Evolutionary conservation across 2,797 vertebrate genomes (phyloP).

Genomic region (Falco berigora): DNA sequence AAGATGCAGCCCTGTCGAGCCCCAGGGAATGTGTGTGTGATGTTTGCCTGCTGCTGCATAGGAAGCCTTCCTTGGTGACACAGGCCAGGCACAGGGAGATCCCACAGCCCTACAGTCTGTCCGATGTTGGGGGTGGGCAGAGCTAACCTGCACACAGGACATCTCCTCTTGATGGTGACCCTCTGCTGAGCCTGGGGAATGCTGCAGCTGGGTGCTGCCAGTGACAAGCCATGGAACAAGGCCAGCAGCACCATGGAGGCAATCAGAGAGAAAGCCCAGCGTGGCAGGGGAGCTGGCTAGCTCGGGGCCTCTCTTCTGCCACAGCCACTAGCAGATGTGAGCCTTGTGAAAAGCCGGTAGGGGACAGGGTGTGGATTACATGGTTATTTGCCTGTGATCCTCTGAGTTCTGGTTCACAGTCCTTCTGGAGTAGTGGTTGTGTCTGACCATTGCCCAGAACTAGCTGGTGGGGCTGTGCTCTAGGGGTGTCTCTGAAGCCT

Average conservation of each 20-base stretch:
- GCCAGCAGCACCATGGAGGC: background rate
- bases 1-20: background rate
- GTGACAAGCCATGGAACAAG: background rate
- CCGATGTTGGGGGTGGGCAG: background rate
- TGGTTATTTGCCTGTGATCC: background rate
- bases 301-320: background rate
- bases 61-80: background rate
- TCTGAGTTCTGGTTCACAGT: background rate
- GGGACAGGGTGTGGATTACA: background rate
- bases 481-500: background rate
- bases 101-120: background rate
- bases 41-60: background rate
- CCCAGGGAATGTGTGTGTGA: accelerated
- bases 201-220: background rate
- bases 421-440: background rate
- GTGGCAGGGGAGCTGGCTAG: background rate
- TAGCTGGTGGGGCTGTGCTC: background rate
- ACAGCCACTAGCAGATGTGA: background rate
- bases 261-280: background rate
- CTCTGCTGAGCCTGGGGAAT: background rate
- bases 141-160: background rate
- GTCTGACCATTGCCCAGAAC: background rate
- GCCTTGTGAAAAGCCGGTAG: background rate
- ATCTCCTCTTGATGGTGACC: background rate
- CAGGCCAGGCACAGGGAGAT: background rate